A percentile compares a stretch with the other conserved stretches of the same genome.
Conservation (phyloP, 2,888 invertebrate species). For the Ephialtes manifestator region DNA sequence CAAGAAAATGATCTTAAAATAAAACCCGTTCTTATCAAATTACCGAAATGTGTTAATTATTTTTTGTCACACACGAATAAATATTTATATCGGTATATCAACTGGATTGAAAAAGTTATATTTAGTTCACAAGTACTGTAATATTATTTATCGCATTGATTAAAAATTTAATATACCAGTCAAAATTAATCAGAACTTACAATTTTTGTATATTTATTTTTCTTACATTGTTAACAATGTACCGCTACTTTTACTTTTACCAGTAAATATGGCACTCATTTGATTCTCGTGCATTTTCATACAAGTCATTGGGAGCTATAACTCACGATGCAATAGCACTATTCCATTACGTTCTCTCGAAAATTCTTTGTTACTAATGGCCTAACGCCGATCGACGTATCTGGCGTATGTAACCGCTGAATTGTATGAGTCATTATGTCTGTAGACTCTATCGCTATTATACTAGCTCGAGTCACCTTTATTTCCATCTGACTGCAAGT, state of each 20-base stretch:
- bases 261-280: not conserved
- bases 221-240: not conserved
- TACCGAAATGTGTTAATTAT: too few relatives aligned
- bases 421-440: constrained; percentile 1
- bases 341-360: not conserved
- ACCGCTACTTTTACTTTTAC: too few relatives aligned
- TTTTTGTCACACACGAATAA: too few relatives aligned
- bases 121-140: too few relatives aligned
- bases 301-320: not conserved
- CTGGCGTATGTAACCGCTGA: not conserved
- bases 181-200: too few relatives aligned
- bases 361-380: not conserved
- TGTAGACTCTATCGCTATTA: not conserved
- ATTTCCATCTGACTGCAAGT: constrained; percentile 6
- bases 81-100: too few relatives aligned
- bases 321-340: not conserved
- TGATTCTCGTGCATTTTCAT: not conserved
- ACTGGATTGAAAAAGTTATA: too few relatives aligned
- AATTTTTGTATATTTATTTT: not conserved
- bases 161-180: too few relatives aligned
- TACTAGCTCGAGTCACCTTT: not conserved
- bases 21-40: too few relatives aligned
- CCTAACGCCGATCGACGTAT: constrained; percentile 3
- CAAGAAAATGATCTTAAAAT: too few relatives aligned
- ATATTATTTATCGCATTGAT: too few relatives aligned